Percentiles rank a stretch among this genome's conserved stretches.
These are phyloP conservation scores for Aurelia aurita DNA, from an alignment of 30 jellyfish, hydroid and myxozoan species.

Conservation along the genomic window DNA sequence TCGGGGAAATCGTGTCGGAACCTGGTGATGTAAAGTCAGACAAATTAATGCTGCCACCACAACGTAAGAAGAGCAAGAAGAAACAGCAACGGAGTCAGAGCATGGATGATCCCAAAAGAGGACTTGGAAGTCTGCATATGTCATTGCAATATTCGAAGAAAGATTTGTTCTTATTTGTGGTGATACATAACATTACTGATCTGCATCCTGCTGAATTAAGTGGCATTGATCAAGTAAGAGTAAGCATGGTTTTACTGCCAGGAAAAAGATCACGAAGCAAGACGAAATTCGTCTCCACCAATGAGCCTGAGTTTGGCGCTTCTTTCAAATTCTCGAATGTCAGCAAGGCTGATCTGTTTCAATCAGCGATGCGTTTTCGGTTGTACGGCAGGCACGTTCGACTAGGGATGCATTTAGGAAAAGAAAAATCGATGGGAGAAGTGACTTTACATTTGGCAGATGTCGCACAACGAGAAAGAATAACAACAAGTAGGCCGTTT, in stretches of 20 bases:
- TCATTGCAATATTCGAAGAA: constrained; percentile 73
- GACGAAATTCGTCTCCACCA: constrained; percentile 60
- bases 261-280: constrained; percentile 79
- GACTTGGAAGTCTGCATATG: constrained; percentile 50
- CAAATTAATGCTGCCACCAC: background rate
- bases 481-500: constrained; percentile 61
- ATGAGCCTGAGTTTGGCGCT: constrained; percentile 62
- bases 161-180: constrained; percentile 71
- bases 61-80: background rate
- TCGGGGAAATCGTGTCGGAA: constrained; percentile 33
- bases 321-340: constrained; percentile 79
- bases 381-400: constrained; percentile 85
- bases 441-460: constrained; percentile 85
- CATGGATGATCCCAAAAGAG: constrained; percentile 28
- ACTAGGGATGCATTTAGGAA: constrained; percentile 66
- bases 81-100: constrained; percentile 38
- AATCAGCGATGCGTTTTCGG: constrained; percentile 87
- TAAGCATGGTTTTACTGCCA: constrained; percentile 78
- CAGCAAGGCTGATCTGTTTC: constrained; percentile 69
- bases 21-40: background rate
- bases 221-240: constrained; percentile 66
- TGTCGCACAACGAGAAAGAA: constrained; percentile 81
- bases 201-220: constrained; percentile 22
- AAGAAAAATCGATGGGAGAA: constrained; percentile 77
- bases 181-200: constrained; percentile 63